Conservation (phyloP, 2,888 invertebrate species). For the Acrocyrtus sp. region DNA sequence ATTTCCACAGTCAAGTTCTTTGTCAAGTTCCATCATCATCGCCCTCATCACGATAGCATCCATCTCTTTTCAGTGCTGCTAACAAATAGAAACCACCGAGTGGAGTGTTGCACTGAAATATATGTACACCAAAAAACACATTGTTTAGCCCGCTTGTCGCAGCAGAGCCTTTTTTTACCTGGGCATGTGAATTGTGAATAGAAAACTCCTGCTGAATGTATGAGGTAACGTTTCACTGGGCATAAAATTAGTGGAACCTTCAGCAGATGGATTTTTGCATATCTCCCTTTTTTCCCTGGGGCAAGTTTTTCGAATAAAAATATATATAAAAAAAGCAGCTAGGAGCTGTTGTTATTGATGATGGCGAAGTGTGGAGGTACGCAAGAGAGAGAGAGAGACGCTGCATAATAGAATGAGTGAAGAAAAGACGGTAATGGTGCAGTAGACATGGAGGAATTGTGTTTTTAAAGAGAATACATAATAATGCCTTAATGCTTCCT, state of each 20-base stretch:
- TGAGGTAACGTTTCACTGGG: conserved; percentile 51
- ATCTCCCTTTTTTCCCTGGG: conserved; percentile 44
- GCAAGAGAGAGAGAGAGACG: no score
- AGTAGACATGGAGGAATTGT: not conserved
- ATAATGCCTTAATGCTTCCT: conserved; percentile 14
- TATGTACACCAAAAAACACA: not conserved
- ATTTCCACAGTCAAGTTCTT: conserved; percentile 52
- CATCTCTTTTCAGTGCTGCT: not conserved
- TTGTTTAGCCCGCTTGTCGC: not conserved
- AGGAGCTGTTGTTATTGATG: conserved; percentile 9
- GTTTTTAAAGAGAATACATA: not conserved
- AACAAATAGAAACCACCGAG: no score
- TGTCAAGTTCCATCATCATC: conserved; percentile 52
- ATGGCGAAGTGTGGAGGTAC: conserved; percentile 5
- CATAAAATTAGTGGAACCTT: conserved; percentile 51
- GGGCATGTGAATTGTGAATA: no score
- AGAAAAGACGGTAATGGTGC: not conserved
- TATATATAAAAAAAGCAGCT: conserved; percentile 17
- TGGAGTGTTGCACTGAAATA: not conserved
- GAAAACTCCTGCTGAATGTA: conserved; percentile 5
- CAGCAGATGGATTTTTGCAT: conserved; percentile 38
- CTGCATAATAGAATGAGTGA: conserved; percentile 1
- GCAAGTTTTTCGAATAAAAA: conserved; percentile 22
- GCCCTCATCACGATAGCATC: not conserved
- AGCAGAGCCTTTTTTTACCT: not conserved